A percentile compares a stretch with the other conserved stretches of the same genome.
Evolutionary conservation across 2,113 vertebrate species (phyloP).

Genomic region (Apteryx owenii): DNA sequence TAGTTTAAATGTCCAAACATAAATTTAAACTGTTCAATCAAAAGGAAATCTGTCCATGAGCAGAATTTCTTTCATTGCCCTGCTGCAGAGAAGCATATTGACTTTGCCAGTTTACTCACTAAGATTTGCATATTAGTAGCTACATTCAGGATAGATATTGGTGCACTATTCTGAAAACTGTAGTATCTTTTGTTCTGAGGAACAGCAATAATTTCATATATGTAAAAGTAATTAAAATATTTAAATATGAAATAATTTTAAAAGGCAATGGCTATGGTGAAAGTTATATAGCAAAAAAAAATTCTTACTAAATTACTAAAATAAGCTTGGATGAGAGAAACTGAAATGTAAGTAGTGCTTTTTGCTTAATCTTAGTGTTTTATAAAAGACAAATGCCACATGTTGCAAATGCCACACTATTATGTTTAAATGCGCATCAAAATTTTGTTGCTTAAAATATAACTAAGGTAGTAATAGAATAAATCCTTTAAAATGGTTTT

Average conservation of each 20-base stretch:
- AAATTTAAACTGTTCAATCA: neutral
- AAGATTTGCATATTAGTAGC: neutral
- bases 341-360: neutral
- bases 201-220: neutral
- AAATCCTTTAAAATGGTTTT: neutral
- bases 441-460: neutral
- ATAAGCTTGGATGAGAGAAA: neutral
- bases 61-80: neutral
- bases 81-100: neutral
- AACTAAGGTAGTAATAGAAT: neutral
- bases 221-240: neutral
- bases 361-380: neutral
- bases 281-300: neutral
- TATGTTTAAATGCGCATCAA: neutral
- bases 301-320: neutral
- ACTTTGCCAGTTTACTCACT: neutral
- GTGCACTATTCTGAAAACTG: neutral
- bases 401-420: neutral
- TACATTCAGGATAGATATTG: neutral
- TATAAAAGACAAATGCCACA: neutral
- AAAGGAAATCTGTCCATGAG: neutral
- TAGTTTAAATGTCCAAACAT: neutral
- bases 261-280: neutral
- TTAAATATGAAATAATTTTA: neutral
- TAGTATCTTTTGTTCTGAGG: neutral